Evolutionary conservation across 2,888 invertebrate genomes (phyloP).

Genomic region (Cheilosia vernalis): DNA sequence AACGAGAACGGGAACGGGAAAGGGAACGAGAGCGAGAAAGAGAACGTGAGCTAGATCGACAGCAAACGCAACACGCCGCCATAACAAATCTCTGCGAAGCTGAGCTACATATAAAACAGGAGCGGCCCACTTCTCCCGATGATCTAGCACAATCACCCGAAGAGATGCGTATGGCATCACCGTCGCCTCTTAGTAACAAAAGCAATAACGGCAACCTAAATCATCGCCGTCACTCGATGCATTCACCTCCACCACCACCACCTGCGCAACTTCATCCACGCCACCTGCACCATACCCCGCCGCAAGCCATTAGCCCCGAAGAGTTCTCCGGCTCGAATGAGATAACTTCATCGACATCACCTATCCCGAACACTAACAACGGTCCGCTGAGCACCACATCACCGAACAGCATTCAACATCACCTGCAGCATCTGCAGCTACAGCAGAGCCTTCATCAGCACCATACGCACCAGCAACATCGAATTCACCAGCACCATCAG

Average conservation of each 20-base stretch:
- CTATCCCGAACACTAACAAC: constrained; percentile 81
- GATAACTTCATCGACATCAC: constrained; percentile 87
- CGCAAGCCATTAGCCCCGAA: constrained; percentile 79
- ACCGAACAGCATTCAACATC: constrained; percentile 73
- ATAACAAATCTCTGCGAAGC: constrained; percentile 76
- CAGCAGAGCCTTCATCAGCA: constrained; percentile 70
- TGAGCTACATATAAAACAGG: constrained; percentile 82
- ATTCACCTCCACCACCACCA: constrained; percentile 75
- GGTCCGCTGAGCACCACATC: constrained; percentile 62
- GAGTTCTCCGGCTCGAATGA: constrained; percentile 87
- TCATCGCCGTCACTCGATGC: constrained; percentile 77
- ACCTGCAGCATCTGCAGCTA: constrained; percentile 72
- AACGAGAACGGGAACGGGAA: constrained; percentile 76
- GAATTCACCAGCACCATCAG: constrained; percentile 60
- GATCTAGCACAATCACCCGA: constrained; percentile 77
- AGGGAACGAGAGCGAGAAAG: constrained; percentile 74
- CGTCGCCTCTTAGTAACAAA: constrained; percentile 68
- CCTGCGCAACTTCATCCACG: constrained; percentile 63
- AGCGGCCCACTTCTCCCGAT: constrained; percentile 81
- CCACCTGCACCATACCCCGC: constrained; percentile 74
- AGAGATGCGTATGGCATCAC: constrained; percentile 67
- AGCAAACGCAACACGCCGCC: constrained; percentile 75
- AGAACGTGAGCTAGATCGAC: constrained; percentile 76
- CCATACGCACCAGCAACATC: constrained; percentile 62
- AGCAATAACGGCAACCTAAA: constrained; percentile 71